These are phyloP conservation scores for Monoplex corrugatus DNA, from an alignment of 2,888 invertebrate genomes.

Conservation along the genomic window DNA sequence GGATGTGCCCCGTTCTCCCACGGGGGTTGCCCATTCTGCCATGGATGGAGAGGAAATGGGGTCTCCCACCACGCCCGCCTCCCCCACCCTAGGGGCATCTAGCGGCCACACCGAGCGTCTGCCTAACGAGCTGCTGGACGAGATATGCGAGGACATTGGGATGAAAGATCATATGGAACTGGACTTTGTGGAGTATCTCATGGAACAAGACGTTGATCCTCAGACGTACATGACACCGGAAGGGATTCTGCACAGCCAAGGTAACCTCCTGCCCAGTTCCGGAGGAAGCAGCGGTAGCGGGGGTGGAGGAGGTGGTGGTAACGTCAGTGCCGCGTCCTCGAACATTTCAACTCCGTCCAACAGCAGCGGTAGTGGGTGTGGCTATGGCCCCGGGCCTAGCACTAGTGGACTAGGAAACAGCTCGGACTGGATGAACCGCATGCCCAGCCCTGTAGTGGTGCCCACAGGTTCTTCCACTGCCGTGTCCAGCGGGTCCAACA, in stretches of 20 bases:
- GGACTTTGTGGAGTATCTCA: conserved; percentile 79
- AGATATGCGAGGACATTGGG: conserved; percentile 81
- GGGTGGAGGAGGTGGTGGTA: conserved; percentile 24
- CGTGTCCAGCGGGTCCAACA: conserved; percentile 73
- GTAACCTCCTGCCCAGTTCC: background rate
- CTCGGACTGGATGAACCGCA: conserved; percentile 53
- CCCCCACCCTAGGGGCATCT: conserved; percentile 67
- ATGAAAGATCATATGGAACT: conserved; percentile 79
- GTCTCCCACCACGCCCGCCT: conserved; percentile 73
- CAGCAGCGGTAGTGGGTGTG: conserved; percentile 56
- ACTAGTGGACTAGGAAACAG: conserved; percentile 9
- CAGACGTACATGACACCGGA: conserved; percentile 75
- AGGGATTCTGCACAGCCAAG: conserved; percentile 60
- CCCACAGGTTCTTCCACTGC: conserved; percentile 61
- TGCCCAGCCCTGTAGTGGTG: conserved; percentile 51
- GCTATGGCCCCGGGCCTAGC: conserved; percentile 48
- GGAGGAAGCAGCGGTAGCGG: conserved; percentile 31
- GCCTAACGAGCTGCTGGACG: conserved; percentile 78
- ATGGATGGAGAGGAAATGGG: conserved; percentile 71
- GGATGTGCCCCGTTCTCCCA: conserved; percentile 68
- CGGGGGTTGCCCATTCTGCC: conserved; percentile 70
- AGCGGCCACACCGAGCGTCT: conserved; percentile 69
- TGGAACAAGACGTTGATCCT: conserved; percentile 74
- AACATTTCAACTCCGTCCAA: conserved; percentile 57
- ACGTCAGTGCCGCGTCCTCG: conserved; percentile 51